These are phyloP conservation scores for Temnothorax curvispinosus DNA, from an alignment of 1,140 invertebrate species.

Conservation along the genomic window DNA sequence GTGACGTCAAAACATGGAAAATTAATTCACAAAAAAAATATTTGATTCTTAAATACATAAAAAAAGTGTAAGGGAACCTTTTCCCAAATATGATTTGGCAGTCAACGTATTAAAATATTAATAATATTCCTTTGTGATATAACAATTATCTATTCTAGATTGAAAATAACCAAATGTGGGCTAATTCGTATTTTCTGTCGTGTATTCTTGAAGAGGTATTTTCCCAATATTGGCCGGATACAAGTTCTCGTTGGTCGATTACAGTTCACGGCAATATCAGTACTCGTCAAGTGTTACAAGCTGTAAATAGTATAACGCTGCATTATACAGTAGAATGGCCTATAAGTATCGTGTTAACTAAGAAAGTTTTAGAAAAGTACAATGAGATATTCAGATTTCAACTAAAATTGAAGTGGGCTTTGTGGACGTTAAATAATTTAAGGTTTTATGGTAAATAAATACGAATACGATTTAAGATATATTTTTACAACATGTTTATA, in stretches of 20 bases:
- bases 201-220: slow-evolving; percentile 86
- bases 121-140: slow-evolving; percentile 59
- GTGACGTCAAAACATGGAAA: too few species aligned
- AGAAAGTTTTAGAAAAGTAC: slow-evolving; percentile 86
- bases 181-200: slow-evolving; percentile 84
- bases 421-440: slow-evolving; percentile 88
- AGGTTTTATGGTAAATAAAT: slow-evolving; percentile 84
- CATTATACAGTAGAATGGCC: slow-evolving; percentile 86
- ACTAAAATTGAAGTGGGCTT: slow-evolving; percentile 88
- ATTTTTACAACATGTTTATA: neutral
- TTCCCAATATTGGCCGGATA: slow-evolving; percentile 84
- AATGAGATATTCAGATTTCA: slow-evolving; percentile 88
- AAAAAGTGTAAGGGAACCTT: too few species aligned
- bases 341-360: slow-evolving; percentile 86
- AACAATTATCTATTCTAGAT: slow-evolving; percentile 78
- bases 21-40: too few species aligned
- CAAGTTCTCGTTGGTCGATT: slow-evolving; percentile 83
- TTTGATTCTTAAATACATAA: too few species aligned
- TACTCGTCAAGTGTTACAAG: slow-evolving; percentile 82
- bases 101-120: neutral
- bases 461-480: neutral
- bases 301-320: slow-evolving; percentile 86
- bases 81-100: too few species aligned
- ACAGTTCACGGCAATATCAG: slow-evolving; percentile 70
- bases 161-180: slow-evolving; percentile 84